Evolutionary conservation across 2,113 vertebrate species (phyloP), one percentile per base, ranked within the genome.

Genomic region (Eudyptes chrysolophus): DNA sequence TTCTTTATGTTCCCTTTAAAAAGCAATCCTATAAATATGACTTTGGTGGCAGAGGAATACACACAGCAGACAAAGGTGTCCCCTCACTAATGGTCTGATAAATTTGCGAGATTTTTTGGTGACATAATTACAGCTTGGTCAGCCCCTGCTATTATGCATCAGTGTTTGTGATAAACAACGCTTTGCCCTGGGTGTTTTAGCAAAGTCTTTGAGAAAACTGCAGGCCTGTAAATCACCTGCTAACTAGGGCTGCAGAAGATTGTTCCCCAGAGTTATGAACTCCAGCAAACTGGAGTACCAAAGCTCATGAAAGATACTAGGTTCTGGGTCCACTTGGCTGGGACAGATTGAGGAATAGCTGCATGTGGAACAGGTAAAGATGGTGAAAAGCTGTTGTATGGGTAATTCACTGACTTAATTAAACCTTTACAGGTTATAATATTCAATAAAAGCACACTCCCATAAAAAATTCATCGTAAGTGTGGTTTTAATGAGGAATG

Each of bases 21-120:
- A 95, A 93, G 34, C 49, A 94, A 69, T 94, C 92, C 92, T 96
- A 95, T 95, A 97, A 97, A 96, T 95, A 97, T 95, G 91, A 96
- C 93, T 94, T 92, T 46, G 48, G 78, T 96, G 93, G 70, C 92
- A 96, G 86, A 75, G 29, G 60, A 91, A 96, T 97, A 87, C 81
- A 78, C 76, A 82, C 18, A 84, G 52, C 55, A 92, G 94, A 95
- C 81, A 96, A 96, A 95, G 87, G 72, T 74, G 54, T 92, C 66
- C 76, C 58, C 68, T 92, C 80, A 84, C 66, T 94, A 96, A 84
- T 51, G 57, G 81, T 90, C 58, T 93, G 84, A 97, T 93, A 95
- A 95, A 96, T 95, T 87, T 93, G 64, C 58, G 49, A 84, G 84
- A 77, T 69, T 91, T 96, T 97, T 94, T 83, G 2, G 62, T 96